Conservation (phyloP, 2,888 invertebrate species). For the Melipona bicolor region DNA sequence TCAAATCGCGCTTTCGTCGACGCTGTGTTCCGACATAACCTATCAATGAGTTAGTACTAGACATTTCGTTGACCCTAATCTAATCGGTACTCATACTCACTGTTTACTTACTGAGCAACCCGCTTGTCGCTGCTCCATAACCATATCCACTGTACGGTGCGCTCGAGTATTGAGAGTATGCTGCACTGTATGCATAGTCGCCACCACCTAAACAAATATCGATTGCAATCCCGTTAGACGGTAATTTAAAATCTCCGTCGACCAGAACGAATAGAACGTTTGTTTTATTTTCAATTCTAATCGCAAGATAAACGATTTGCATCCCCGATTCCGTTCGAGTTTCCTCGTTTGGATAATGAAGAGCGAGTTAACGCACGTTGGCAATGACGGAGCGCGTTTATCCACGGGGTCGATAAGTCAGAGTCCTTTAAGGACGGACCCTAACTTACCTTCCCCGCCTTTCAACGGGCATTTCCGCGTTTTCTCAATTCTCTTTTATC, state of each 20-base stretch:
- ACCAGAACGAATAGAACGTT: no score
- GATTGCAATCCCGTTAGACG: slow-evolving; percentile 32
- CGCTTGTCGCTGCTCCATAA: slow-evolving; percentile 88
- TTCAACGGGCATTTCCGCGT: no score
- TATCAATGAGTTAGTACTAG: slow-evolving; percentile 51
- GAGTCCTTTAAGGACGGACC: slow-evolving; percentile 28
- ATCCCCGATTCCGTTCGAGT: background rate
- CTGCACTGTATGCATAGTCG: slow-evolving; percentile 90
- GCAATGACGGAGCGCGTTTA: slow-evolving; percentile 4
- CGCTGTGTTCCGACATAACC: slow-evolving; percentile 15
- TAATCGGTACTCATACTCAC: slow-evolving; percentile 86
- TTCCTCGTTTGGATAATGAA: no score
- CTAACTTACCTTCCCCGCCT: slow-evolving; percentile 64
- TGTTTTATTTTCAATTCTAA: background rate
- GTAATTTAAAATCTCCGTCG: background rate
- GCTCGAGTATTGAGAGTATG: slow-evolving; percentile 91
- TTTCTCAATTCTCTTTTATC: background rate
- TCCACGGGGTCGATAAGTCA: slow-evolving; percentile 56
- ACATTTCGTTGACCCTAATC: slow-evolving; percentile 76
- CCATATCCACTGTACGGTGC: slow-evolving; percentile 89
- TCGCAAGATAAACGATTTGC: background rate
- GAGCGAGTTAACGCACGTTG: slow-evolving; percentile 10
- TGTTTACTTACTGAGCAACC: slow-evolving; percentile 90
- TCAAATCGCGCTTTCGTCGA: background rate
- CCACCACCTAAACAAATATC: slow-evolving; percentile 85